phyloP scores from a whole-genome alignment of 1,140 invertebrate species.

The Zeugodacus cucurbitae region DNA sequence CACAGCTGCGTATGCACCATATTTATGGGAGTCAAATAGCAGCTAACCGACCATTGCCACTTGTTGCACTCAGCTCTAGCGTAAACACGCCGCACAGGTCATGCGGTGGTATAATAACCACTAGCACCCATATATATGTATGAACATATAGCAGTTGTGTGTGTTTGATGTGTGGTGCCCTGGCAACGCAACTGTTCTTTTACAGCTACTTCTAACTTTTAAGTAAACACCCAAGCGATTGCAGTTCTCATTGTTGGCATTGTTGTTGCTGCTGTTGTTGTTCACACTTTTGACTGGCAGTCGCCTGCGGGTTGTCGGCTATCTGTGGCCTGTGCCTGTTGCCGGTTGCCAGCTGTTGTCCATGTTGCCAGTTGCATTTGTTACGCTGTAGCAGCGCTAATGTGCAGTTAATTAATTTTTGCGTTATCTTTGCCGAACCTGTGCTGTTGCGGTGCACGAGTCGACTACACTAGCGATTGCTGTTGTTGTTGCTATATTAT shows the following conservation, averaged over 20 bases:
- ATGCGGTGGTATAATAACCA: background rate
- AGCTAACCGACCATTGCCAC: background rate
- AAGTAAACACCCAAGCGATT: slow-evolving; percentile 2
- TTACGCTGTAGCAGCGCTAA: slow-evolving; percentile 8
- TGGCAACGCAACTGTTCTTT: slow-evolving; percentile 15
- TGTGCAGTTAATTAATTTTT: slow-evolving; percentile 39
- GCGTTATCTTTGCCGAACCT: slow-evolving; percentile 12
- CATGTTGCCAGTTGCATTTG: slow-evolving; percentile 6
- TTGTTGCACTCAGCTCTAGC: background rate
- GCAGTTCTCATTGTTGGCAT: background rate
- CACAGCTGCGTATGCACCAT: background rate
- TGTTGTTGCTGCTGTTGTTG: background rate
- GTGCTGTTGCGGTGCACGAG: background rate
- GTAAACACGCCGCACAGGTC: background rate
- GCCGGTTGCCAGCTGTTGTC: background rate
- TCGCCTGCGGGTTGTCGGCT: background rate
- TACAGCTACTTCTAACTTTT: slow-evolving; percentile 1
- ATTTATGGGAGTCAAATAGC: slow-evolving; percentile 2
- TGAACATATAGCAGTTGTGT: background rate
- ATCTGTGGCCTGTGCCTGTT: background rate
- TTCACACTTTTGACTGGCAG: slow-evolving; percentile 4
- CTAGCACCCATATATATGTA: background rate
- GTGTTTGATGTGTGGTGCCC: background rate
- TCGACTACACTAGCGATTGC: background rate
- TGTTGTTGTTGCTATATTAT: background rate